phyloP scores from a whole-genome alignment of 2,113 vertebrate genomes.

The Paratilapia polleni region DNA sequence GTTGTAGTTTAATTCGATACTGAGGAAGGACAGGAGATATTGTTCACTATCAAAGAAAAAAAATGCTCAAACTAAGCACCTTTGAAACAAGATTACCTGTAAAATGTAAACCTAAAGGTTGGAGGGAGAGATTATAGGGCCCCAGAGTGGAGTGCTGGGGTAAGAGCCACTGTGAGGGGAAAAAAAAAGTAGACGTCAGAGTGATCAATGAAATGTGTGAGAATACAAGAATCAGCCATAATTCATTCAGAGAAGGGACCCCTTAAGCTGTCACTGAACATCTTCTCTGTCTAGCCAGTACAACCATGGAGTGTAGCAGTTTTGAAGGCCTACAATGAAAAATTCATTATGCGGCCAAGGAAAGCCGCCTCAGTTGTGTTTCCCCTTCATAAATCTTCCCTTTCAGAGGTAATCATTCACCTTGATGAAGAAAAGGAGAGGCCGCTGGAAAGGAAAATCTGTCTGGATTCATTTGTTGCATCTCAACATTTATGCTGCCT shows the following conservation, averaged over 20 bases:
- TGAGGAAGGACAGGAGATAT: neutral
- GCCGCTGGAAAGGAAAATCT: conserved; percentile 11
- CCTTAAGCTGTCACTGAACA: conserved; percentile 40
- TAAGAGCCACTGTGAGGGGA: neutral
- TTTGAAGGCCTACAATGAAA: conserved; percentile 44
- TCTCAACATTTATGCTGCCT: conserved; percentile 3
- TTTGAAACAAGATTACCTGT: conserved; percentile 29
- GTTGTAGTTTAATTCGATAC: neutral
- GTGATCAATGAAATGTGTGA: conserved; percentile 56
- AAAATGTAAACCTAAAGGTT: neutral
- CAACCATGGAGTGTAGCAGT: conserved; percentile 30
- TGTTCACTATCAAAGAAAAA: neutral
- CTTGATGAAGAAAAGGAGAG: conserved; percentile 17
- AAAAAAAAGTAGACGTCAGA: conserved; percentile 39
- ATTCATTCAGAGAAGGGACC: conserved; percentile 48
- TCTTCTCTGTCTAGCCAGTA: conserved; percentile 34
- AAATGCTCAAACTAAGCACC: conserved; percentile 7
- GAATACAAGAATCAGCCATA: conserved; percentile 40
- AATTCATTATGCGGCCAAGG: conserved; percentile 36
- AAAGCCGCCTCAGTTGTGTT: conserved; percentile 19
- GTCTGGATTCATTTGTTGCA: conserved; percentile 4
- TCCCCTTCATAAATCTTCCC: conserved; percentile 46
- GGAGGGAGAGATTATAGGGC: neutral
- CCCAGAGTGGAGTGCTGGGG: neutral
- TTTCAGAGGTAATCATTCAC: conserved; percentile 51